Base-by-base conservation (phyloP, 2,888 invertebrate species). In the Lepidocyrtoides sp. region DNA sequence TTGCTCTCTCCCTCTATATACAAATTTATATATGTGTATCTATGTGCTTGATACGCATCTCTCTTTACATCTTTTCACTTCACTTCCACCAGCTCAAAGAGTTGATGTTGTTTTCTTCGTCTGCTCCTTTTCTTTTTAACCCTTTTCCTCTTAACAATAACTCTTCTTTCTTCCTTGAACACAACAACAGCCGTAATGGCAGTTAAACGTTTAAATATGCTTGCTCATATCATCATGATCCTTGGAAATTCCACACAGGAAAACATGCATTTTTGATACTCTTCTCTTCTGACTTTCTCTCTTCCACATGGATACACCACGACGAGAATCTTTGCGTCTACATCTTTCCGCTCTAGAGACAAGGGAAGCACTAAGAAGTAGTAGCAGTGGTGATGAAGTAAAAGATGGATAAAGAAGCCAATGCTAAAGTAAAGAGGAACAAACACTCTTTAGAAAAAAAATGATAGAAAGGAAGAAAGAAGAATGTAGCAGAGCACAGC, bases 21-120 rank as follows among this genome's bases (percentile, higher is more conserved):
- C n/a, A n/a, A n/a, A n/a, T n/a, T n/a, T n/a, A n/a, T n/a, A n/a
- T n/a, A n/a, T n/a, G n/a, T n/a, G n/a, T n/a, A n/a, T n/a, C n/a
- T n/a, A n/a, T n/a, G n/a, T 69, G 36, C 41, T 41, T 41, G 17
- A 36, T 41, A 41, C 69, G 41, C 69, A 69, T 41, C 69, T 69
- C 32, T 48, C 54, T 72, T 75, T 44, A n/a, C 84, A 69, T 69
- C 69, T 69, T 85, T 85, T 72, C 85, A 85, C 85, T 72, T 57
- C 57, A 54, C 17, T 85, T 54, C 72, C 85, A 41, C 41, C n/a
- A n/a, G n/a, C n/a, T n/a, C 41, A 17, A 41, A 69, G 17, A 36
- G 36, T 41, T 20, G 10, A 23, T 41, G 12, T 41, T 20, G 36
- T 69, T 69, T 60, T 4, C 23, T 17, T 83, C 29, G 32, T 20